phyloP scores from a whole-genome alignment of 2,888 invertebrate genomes.

The Eilema sororculum region DNA sequence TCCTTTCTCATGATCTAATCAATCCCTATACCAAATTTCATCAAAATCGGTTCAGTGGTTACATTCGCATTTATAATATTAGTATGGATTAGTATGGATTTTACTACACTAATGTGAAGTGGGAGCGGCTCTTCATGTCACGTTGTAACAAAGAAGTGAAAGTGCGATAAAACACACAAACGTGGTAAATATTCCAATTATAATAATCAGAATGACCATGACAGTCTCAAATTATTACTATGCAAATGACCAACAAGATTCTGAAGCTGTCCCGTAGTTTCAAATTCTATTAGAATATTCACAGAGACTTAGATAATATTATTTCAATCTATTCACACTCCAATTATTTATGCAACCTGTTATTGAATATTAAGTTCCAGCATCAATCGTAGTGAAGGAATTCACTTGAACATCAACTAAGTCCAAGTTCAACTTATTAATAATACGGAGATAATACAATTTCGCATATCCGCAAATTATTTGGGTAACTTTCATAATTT shows the following conservation, averaged over 20 bases:
- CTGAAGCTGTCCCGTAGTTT: background rate
- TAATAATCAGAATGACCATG: too few species aligned
- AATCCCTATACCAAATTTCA: too few species aligned
- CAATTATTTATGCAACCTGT: slow-evolving; percentile 3
- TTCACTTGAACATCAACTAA: slow-evolving; percentile 11
- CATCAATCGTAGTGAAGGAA: background rate
- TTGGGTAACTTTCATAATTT: slow-evolving; percentile 37
- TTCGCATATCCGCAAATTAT: slow-evolving; percentile 35
- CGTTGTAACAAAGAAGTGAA: too few species aligned
- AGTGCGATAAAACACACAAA: too few species aligned
- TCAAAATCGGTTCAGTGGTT: too few species aligned
- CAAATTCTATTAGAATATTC: slow-evolving; percentile 9
- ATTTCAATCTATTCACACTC: background rate
- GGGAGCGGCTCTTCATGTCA: too few species aligned
- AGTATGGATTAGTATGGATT: too few species aligned
- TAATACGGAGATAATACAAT: slow-evolving; percentile 33
- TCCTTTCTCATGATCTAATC: too few species aligned
- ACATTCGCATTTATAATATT: too few species aligned
- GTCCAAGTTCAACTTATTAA: slow-evolving; percentile 20
- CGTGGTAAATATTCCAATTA: too few species aligned
- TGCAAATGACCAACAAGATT: background rate
- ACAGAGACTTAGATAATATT: slow-evolving; percentile 5
- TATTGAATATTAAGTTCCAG: slow-evolving; percentile 4
- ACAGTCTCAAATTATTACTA: background rate
- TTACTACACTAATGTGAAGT: too few species aligned